Conservation (phyloP, 1,140 invertebrate genomes). For the Lerema accius region DNA sequence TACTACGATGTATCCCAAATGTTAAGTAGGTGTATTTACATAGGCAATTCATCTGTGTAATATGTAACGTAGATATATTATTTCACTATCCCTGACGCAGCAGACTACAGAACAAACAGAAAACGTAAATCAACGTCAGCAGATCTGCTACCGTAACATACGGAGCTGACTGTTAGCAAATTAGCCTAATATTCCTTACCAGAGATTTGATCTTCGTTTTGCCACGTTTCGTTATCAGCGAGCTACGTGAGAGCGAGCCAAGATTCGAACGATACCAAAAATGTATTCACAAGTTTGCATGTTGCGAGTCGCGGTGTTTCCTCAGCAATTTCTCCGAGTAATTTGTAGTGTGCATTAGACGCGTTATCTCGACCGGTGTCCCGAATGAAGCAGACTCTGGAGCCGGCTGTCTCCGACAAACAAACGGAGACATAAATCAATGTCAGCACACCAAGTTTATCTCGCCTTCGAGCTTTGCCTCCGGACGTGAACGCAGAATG, state of each 20-base stretch:
- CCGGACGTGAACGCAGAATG: conserved; percentile 53
- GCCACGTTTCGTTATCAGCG: not conserved
- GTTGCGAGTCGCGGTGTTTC: conserved; percentile 35
- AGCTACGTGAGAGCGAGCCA: not conserved
- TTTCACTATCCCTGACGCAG: not conserved
- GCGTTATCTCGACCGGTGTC: conserved; percentile 59
- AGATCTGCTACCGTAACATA: not conserved
- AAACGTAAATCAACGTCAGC: not conserved
- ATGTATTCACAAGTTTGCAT: conserved; percentile 24
- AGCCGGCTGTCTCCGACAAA: conserved; percentile 60
- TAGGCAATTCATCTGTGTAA: not conserved
- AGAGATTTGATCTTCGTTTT: not conserved
- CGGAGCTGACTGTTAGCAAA: not conserved
- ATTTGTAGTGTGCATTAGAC: conserved; percentile 68
- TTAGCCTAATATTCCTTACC: not conserved
- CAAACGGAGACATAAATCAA: conserved; percentile 74
- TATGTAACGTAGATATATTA: not conserved
- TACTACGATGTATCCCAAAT: not conserved
- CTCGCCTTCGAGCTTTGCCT: conserved; percentile 60
- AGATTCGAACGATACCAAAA: conserved; percentile 28
- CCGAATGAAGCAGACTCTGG: conserved; percentile 54
- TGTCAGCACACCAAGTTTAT: conserved; percentile 66
- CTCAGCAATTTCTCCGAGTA: conserved; percentile 55
- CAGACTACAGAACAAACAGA: not conserved
- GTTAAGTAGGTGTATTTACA: not conserved